phyloP scores from a whole-genome alignment of 2,888 invertebrate genomes.

The Sarcophaga rosellei region DNA sequence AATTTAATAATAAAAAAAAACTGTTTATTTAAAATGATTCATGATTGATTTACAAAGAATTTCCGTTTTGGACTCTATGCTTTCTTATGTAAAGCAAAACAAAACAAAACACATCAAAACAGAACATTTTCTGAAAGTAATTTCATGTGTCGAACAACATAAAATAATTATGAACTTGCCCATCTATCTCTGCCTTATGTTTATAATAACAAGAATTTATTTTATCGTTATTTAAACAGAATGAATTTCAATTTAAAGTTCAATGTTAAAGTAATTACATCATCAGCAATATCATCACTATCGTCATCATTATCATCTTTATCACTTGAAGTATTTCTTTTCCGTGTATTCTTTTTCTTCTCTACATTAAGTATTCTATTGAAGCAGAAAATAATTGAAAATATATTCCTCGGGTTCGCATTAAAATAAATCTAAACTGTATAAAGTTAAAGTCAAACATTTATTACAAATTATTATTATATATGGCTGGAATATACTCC shows the following conservation, averaged over 20 bases:
- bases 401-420: neutral
- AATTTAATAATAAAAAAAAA: slow-evolving; percentile 1
- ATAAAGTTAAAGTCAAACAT: too few species aligned
- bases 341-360: neutral
- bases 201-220: neutral
- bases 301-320: slow-evolving; percentile 38
- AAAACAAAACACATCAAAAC: too few species aligned
- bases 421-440: too few species aligned
- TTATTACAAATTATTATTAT: too few species aligned
- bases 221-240: neutral
- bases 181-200: neutral
- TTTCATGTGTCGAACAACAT: neutral
- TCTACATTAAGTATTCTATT: neutral
- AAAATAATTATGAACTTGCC: neutral
- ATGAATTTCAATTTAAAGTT: slow-evolving; percentile 15
- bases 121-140: neutral
- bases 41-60: slow-evolving; percentile 5
- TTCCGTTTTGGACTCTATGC: too few species aligned
- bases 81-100: too few species aligned
- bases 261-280: neutral
- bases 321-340: slow-evolving; percentile 22
- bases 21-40: slow-evolving; percentile 19
- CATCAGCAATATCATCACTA: neutral
- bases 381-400: neutral
- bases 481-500: too few species aligned